Evolutionary conservation across 2,113 vertebrate genomes (phyloP).

Genomic region (Shinisaurus crocodilurus): DNA sequence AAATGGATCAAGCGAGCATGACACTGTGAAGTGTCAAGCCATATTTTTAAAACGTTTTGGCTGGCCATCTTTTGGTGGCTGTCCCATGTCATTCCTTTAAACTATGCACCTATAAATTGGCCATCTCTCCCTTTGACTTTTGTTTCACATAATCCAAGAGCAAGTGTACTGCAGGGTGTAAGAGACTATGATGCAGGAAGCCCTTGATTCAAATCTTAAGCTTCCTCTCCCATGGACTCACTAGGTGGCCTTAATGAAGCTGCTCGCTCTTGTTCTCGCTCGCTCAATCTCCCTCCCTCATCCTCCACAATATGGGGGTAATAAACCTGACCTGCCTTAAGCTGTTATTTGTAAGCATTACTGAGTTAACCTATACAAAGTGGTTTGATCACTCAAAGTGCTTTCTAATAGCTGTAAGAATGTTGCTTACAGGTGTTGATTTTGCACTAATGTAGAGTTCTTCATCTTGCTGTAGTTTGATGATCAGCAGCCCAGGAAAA

Average conservation of each 20-base stretch:
- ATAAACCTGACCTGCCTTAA: background rate
- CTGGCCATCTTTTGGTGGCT: background rate
- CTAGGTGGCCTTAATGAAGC: background rate
- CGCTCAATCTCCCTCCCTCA: background rate
- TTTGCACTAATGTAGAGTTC: constrained; percentile 7
- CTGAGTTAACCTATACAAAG: background rate
- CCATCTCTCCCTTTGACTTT: background rate
- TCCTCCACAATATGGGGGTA: background rate
- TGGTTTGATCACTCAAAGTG: background rate
- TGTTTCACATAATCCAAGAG: background rate
- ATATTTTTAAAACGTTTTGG: background rate
- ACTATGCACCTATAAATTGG: background rate
- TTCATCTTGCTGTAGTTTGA: constrained; percentile 41
- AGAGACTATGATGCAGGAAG: background rate
- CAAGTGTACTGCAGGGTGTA: background rate
- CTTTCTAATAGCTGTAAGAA: background rate
- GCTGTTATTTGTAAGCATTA: background rate
- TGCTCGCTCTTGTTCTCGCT: background rate
- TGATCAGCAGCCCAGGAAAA: constrained; percentile 20
- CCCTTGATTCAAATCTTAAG: background rate
- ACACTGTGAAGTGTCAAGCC: background rate
- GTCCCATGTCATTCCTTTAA: background rate
- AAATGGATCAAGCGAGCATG: background rate
- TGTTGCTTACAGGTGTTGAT: background rate
- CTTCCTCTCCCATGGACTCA: background rate